phyloP scores from a whole-genome alignment of 2,888 invertebrate genomes.

The Hemithea aestivaria region DNA sequence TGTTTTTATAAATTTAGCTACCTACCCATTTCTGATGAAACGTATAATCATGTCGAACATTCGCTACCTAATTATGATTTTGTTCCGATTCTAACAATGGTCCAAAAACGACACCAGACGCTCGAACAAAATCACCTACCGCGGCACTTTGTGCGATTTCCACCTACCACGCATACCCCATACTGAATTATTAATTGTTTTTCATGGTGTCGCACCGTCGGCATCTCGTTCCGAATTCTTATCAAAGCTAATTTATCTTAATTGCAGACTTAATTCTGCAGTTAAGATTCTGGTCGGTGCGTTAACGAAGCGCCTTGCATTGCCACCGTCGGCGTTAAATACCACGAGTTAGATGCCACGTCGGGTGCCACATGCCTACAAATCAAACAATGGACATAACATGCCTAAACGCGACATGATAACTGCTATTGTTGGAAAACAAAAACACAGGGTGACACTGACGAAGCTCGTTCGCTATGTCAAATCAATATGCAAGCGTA shows the following conservation, averaged over 20 bases:
- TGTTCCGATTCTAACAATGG: slow-evolving; percentile 17
- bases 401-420: slow-evolving; percentile 38
- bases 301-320: slow-evolving; percentile 62
- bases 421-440: slow-evolving; percentile 55
- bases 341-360: slow-evolving; percentile 55
- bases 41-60: too few relatives aligned
- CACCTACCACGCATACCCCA: slow-evolving; percentile 14
- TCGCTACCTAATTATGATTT: slow-evolving; percentile 10
- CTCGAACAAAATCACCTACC: slow-evolving; percentile 27
- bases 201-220: slow-evolving; percentile 48
- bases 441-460: slow-evolving; percentile 59
- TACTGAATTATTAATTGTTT: slow-evolving; percentile 34
- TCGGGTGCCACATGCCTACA: slow-evolving; percentile 46
- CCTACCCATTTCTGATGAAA: too few relatives aligned
- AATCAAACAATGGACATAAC: too few relatives aligned
- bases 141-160: slow-evolving; percentile 26
- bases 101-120: slow-evolving; percentile 28
- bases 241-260: slow-evolving; percentile 74
- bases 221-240: slow-evolving; percentile 56
- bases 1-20: too few relatives aligned
- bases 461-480: slow-evolving; percentile 9
- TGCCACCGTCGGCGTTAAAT: slow-evolving; percentile 73
- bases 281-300: slow-evolving; percentile 65
- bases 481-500: slow-evolving; percentile 45
- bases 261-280: slow-evolving; percentile 64